These are phyloP conservation scores for Hemicordylus capensis DNA, from an alignment of 2,113 vertebrate genomes.

Conservation along the genomic window DNA sequence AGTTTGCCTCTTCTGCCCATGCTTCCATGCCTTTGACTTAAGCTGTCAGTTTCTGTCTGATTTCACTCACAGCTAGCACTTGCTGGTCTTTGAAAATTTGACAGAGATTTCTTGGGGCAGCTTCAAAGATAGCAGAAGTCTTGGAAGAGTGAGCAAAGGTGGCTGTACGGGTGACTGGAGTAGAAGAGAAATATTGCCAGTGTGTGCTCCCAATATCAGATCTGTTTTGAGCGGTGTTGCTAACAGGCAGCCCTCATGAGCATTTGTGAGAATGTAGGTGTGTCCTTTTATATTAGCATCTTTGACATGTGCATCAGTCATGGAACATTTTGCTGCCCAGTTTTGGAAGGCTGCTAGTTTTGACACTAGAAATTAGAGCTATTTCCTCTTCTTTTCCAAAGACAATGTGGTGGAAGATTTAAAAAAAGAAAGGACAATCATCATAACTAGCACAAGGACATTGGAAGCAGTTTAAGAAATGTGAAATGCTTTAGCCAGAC, in stretches of 20 bases:
- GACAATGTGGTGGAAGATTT: neutral
- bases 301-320: neutral
- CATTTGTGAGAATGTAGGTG: slow-evolving; percentile 12
- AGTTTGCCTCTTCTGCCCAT: slow-evolving; percentile 33
- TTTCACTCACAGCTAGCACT: slow-evolving; percentile 51
- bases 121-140: slow-evolving; percentile 34
- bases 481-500: neutral
- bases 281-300: rapidly evolving
- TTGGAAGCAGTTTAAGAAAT: slow-evolving; percentile 27
- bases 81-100: neutral
- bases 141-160: slow-evolving; percentile 51
- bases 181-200: neutral
- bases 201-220: neutral
- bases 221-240: slow-evolving; percentile 27
- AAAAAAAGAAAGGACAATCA: neutral
- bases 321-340: neutral
- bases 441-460: slow-evolving; percentile 35
- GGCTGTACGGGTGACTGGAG: slow-evolving; percentile 22
- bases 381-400: slow-evolving; percentile 31
- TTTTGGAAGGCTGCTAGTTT: slow-evolving; percentile 8
- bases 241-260: neutral
- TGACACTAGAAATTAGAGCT: slow-evolving; percentile 17
- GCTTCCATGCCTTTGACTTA: slow-evolving; percentile 50
- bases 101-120: slow-evolving; percentile 43
- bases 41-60: slow-evolving; percentile 61